Evolutionary conservation across 1,140 invertebrate genomes (phyloP), one percentile per base, ranked within the genome.

Genomic region (Samia ricini): DNA sequence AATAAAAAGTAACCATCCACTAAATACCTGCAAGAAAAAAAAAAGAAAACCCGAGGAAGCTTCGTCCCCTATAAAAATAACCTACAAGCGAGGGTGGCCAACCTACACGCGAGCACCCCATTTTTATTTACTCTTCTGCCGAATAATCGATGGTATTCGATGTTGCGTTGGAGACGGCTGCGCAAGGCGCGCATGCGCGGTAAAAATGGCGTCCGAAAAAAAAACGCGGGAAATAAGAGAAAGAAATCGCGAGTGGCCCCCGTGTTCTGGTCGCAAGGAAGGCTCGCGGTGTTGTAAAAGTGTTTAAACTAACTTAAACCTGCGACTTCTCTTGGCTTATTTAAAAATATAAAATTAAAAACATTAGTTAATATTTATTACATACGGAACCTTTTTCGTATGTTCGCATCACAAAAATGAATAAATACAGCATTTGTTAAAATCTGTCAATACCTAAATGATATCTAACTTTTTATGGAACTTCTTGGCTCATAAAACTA

Each of bases 121-220:
- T 66, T 71, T 76, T 86, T 88, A 83, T 88, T 84, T 85, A 83
- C 76, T 77, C 69, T 65, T 61, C 63, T 71, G 66, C 69, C 73
- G 75, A 67, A 80, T 78, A 79, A 86, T 86, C 83, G 83, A 86
- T 86, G 82, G 63, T 64, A 66, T 74, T 80, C 69, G 74, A 76
- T 71, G 65, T 66, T 66, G 60, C 62, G 68, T 64, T 62, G 56
- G 61, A 63, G 68, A 62, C 24, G 56, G 8, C 20, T 2, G 55
- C n/a, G 33, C 5, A 48, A 0, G 36, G 20, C 71, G 78, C 86
- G 86, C 86, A 61, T 80, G 86, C 86, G 86, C 73, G 61, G 66
- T 63, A 85, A 89, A 88, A 88, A 89, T 89, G 86, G 86, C 86
- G 66, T 69, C 72, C 71, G 74, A 79, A 89, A 88, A 89, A 89